These are phyloP conservation scores for Montipora sp. DNA, from an alignment of 64 coral and sea anemone genomes.

Conservation along the genomic window DNA sequence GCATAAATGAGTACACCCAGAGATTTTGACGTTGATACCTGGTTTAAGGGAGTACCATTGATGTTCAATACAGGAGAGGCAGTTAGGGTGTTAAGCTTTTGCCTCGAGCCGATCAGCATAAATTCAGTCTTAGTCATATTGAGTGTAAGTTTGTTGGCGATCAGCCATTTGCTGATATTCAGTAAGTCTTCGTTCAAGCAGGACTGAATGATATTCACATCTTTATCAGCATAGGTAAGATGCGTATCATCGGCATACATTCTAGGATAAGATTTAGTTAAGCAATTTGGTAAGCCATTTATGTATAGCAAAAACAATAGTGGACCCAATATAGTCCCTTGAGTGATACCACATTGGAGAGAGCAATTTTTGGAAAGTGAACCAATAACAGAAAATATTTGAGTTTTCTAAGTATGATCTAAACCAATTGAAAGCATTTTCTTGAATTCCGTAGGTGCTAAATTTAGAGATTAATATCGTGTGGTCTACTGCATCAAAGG, in stretches of 20 bases:
- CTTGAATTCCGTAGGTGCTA: too few species aligned
- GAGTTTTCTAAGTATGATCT: too few species aligned
- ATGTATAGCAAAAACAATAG: slow-evolving; percentile 52
- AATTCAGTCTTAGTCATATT: slow-evolving; percentile 32
- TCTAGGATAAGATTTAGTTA: slow-evolving; percentile 12
- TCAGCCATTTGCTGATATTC: slow-evolving; percentile 12
- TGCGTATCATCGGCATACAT: slow-evolving; percentile 16
- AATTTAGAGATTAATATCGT: too few species aligned
- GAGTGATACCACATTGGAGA: not conserved
- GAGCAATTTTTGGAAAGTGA: not conserved
- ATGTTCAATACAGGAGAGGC: not conserved
- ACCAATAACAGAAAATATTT: not conserved
- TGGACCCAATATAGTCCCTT: slow-evolving; percentile 8
- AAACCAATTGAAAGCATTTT: too few species aligned
- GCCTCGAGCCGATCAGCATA: slow-evolving; percentile 40
- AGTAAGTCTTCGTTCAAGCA: slow-evolving; percentile 21
- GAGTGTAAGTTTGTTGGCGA: slow-evolving; percentile 10
- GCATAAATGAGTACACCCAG: not conserved
- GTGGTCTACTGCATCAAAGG: too few species aligned
- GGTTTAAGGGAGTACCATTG: too few species aligned
- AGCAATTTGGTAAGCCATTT: slow-evolving; percentile 31
- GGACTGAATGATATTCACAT: too few species aligned
- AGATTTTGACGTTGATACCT: too few species aligned
- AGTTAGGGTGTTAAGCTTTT: slow-evolving; percentile 10
- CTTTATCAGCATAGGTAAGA: slow-evolving; percentile 30